These are phyloP conservation scores for Clunio marinus DNA, from an alignment of 2,888 invertebrate genomes.

Conservation along the genomic window DNA sequence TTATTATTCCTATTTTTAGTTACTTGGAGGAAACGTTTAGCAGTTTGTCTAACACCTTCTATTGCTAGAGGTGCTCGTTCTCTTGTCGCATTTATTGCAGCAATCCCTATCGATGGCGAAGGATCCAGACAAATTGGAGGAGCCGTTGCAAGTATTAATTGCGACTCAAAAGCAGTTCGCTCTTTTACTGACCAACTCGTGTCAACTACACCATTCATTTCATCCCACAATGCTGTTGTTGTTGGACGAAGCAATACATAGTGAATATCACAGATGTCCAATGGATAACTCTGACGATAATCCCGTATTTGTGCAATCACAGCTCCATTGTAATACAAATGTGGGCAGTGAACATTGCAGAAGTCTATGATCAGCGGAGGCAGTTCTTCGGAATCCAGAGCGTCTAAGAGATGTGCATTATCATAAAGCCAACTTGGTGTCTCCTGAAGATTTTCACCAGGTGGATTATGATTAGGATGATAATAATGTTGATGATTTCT, in stretches of 20 bases:
- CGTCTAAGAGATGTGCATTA: constrained; percentile 80
- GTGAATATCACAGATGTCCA: constrained; percentile 74
- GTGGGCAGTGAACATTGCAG: constrained; percentile 75
- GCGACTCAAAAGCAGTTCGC: constrained; percentile 73
- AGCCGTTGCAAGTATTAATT: constrained; percentile 77
- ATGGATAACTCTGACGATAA: constrained; percentile 75
- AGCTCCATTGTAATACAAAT: constrained; percentile 86
- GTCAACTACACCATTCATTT: constrained; percentile 15
- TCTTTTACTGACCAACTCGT: constrained; percentile 55
- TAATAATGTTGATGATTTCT: constrained; percentile 34
- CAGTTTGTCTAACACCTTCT: constrained; percentile 54
- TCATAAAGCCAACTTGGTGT: constrained; percentile 82
- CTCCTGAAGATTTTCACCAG: constrained; percentile 66
- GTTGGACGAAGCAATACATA: constrained; percentile 78
- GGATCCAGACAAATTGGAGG: constrained; percentile 88
- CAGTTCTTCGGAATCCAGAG: constrained; percentile 85
- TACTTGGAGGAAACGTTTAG: constrained; percentile 56
- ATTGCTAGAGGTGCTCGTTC: constrained; percentile 43
- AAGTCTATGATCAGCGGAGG: constrained; percentile 82
- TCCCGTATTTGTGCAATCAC: constrained; percentile 88
- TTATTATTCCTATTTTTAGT: constrained; percentile 29
- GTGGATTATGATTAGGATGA: constrained; percentile 40
- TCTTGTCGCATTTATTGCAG: constrained; percentile 56
- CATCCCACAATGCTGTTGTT: constrained; percentile 22
- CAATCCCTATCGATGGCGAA: constrained; percentile 67